A percentile compares a stretch with the other conserved stretches of the same genome.
Conservation (phyloP, 1,140 invertebrate species). For the Lordiphosa collinella region DNA sequence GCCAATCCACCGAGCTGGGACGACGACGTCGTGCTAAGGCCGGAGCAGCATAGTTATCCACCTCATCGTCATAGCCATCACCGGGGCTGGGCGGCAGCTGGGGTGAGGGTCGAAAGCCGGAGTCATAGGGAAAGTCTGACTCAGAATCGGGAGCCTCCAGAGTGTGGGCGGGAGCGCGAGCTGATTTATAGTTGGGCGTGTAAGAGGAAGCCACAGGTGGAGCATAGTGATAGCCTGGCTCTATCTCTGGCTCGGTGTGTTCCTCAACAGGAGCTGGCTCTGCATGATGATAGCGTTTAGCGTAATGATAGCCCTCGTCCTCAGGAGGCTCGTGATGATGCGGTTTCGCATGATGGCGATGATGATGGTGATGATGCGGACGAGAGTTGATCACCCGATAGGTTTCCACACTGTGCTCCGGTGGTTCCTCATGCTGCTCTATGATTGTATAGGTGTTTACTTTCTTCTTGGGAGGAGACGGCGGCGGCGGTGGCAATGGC, state of each 20-base stretch:
- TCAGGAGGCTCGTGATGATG: slow-evolving; percentile 28
- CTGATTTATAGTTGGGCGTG: slow-evolving; percentile 16
- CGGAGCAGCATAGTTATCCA: slow-evolving; percentile 39
- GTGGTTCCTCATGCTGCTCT: slow-evolving; percentile 47
- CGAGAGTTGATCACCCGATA: slow-evolving; percentile 51
- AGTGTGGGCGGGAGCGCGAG: slow-evolving; percentile 39
- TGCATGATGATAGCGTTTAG: slow-evolving; percentile 24
- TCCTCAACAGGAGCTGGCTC: slow-evolving; percentile 64
- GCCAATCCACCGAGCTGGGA: slow-evolving; percentile 31
- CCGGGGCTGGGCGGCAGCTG: slow-evolving; percentile 23
- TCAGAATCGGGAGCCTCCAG: slow-evolving; percentile 42
- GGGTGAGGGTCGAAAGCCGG: slow-evolving; percentile 43
- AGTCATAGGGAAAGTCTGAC: slow-evolving; percentile 25
- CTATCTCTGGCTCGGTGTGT: slow-evolving; percentile 35
- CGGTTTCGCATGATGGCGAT: slow-evolving; percentile 13
- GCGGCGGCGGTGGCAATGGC: slow-evolving; percentile 11
- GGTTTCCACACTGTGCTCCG: slow-evolving; percentile 48
- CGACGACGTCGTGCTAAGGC: slow-evolving; percentile 17
- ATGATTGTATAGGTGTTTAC: slow-evolving; percentile 69
- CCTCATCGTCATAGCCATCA: slow-evolving; percentile 40
- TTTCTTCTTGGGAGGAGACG: slow-evolving; percentile 49
- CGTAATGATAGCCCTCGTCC: slow-evolving; percentile 48
- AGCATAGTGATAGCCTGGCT: slow-evolving; percentile 39
- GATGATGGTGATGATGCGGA: slow-evolving; percentile 28
- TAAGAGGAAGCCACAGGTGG: slow-evolving; percentile 15